Base-by-base conservation (phyloP, 2,113 vertebrate species). In the Scalopus aquaticus region DNA sequence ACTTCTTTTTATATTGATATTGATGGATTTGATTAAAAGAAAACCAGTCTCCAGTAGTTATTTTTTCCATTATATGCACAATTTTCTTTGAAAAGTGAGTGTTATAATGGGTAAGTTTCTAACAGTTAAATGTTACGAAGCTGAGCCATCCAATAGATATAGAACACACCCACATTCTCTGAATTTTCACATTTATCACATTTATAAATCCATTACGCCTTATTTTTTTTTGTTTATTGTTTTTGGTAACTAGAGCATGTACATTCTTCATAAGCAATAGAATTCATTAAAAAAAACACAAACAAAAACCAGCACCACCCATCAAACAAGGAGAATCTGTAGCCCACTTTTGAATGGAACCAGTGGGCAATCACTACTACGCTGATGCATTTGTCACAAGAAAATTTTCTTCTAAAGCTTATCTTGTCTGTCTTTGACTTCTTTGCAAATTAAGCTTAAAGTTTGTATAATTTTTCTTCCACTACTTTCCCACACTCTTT, bases 51-150 rank as follows among this genome's bases (percentile, higher is more conserved):
- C 11, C 10, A 58, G 17, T 3, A 78, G 11, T 35, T 79, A 30
- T 69, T 51, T 87, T 80, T 94, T 64, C 51, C 64, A 73, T 72
- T 90, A 79, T 28, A 74, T 51, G 76, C 9, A 88, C n/a, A 89
- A 30, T 73, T 86, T 87, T 90, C 76, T 58, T 84, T 76, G 6
- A 24, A 69, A 73, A 26, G 6, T 81, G 51, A 86, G 49, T 32
- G 54, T 72, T 20, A 70, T 79, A 72, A 44, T 24, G 19, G 58
- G 84, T 69, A 78, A 46, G 19, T 49, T 74, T 91, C 20, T 22
- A 81, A 67, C 39, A 79, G 24, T 64, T 70, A 69, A 67, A 46
- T 64, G 39, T 28, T 37, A 87, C 44, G 58, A 91, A 90, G 82
- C 16, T 2, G 17, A 93, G 44, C 7, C 65, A 70, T 65, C 73